Evolutionary conservation across 2,888 invertebrate species (phyloP), one percentile per base, ranked within the genome.

Genomic region (Phortica magna): DNA sequence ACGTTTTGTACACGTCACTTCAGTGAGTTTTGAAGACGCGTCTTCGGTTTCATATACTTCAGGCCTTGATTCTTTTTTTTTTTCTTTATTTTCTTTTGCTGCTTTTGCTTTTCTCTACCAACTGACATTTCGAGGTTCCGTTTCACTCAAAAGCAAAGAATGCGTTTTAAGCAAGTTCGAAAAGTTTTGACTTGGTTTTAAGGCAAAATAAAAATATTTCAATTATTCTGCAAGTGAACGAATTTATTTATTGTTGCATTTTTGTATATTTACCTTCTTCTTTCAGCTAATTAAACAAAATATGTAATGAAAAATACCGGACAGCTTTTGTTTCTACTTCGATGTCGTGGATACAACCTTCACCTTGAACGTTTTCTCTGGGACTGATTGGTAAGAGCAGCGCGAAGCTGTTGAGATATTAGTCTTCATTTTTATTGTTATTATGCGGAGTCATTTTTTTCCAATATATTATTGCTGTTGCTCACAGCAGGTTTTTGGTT

Each of bases 361-460:
- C 89, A 88, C 87, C 88, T 90, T 87, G 89, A 85, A 90, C 89
- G 89, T 81, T 83, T 84, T 84, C 81, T 81, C 80, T 79, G 79
- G 82, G 84, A 91, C 90, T 91, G 89, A 83, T 80, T 73, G 76
- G 43, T 68, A 68, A 80, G 78, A 64, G 4, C 64, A 12, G 31
- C 22, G 72, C 78, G 80, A 79, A 77, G 74, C 79, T 79, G 31
- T 31, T 31, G 31, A 76, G 74, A 76, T 73, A 73, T 80, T 80
- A 77, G 61, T 78, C 75, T 42, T 17, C 14, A 48, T 78, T 64
- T 68, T 75, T 67, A 77, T 80, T 84, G 79, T 83, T 82, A 83
- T 80, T 76, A 78, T 73, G 61, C 5, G 48, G 9, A 48, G 48
- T 48, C 68, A 14, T 17, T 61, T 31, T 42, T 74, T 42, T 64